A percentile compares a stretch with the other conserved stretches of the same genome.
phyloP scores from a whole-genome alignment of 2,888 invertebrate genomes.

The Agrotis clavis region DNA sequence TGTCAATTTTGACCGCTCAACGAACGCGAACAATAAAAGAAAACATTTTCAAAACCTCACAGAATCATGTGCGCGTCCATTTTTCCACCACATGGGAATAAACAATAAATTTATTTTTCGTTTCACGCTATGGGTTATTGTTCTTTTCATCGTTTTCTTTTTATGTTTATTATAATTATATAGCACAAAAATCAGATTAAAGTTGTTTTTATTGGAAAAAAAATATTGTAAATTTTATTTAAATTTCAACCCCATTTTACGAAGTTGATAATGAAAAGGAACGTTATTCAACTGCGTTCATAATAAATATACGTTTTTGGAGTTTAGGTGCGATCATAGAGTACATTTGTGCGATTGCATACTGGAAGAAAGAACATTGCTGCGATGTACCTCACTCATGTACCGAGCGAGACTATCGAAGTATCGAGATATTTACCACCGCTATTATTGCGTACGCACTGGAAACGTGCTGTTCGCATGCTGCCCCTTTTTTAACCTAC shows the following conservation, averaged over 20 bases:
- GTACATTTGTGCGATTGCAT: no score
- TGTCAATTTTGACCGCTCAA: conserved; percentile 74
- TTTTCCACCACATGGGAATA: conserved; percentile 89
- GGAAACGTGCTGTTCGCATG: no score
- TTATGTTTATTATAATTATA: not conserved
- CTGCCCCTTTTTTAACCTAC: no score
- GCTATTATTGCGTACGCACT: no score
- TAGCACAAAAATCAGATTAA: not conserved
- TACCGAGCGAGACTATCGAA: no score
- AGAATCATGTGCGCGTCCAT: conserved; percentile 89
- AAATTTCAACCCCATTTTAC: not conserved
- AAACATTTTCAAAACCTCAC: conserved; percentile 86
- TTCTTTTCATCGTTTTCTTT: not conserved
- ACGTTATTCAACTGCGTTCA: conserved; percentile 41
- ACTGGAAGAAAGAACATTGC: no score
- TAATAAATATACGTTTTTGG: no score
- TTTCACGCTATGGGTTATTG: conserved; percentile 58
- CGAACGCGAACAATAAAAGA: conserved; percentile 72
- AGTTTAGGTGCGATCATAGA: not conserved
- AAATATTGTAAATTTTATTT: not conserved
- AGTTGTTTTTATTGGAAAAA: not conserved
- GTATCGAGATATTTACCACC: no score
- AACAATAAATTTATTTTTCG: conserved; percentile 78
- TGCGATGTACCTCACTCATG: no score
- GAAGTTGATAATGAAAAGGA: conserved; percentile 22